Evolutionary conservation across 2,888 invertebrate species (phyloP), one percentile per base, ranked within the genome.

Genomic region (Amphipyra tragopoginis): DNA sequence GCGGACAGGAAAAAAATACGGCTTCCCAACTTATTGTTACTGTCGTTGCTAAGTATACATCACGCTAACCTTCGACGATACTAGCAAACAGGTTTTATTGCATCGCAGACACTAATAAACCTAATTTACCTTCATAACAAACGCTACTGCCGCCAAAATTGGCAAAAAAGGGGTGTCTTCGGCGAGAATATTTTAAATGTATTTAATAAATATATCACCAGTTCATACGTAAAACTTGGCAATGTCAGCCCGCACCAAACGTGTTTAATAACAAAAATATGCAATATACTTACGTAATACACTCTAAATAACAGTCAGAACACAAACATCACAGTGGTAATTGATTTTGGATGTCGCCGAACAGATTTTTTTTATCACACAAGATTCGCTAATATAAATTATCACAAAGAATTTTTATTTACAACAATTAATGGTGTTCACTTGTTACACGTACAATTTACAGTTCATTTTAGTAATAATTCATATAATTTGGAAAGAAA

Each of bases 251-350:
- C 15, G 38, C 65, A 11, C 5, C 8, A 58, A 68, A 69, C 54
- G 57, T 87, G 85, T 90, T 88, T 89, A 87, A 86, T 69, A 90
- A 89, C 84, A 89, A 86, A 87, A 85, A 83, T 87, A 80, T 78
- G 77, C 63, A 71, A 78, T 85, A 84, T 92, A 94, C 94, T 94
- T 93, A 94, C 94, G 90, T 93, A 93, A 94, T 87, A 90, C 81
- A 86, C 86, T 85, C 77, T 87, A 90, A 93, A 89, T 92, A 91
- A 88, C 84, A 90, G 85, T 84, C 82, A 83, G 84, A 87, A 89
- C 87, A 89, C 85, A 87, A 91, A 90, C 91, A 93, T 90, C 87
- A 89, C 90, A 91, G 82, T 83, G 75, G 72, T 86, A 90, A 90
- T 88, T 89, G 87, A 91, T 89, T 90, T 82, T 75, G 73, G 71